Conservation (phyloP, 2,797 vertebrate species). For the Capromys pilorides region DNA sequence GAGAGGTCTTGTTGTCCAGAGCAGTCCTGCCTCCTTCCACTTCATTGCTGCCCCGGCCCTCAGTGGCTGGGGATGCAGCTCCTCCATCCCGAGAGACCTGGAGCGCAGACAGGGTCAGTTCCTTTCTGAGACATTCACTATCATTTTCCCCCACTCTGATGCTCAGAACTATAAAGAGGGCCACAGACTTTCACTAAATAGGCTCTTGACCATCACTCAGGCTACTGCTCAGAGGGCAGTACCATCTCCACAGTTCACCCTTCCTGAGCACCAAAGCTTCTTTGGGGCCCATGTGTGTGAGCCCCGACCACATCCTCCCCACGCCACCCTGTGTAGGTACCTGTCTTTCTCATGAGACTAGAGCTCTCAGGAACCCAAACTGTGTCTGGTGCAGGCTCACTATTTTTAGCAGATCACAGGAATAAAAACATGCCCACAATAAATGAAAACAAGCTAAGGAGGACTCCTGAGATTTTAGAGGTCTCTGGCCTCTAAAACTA, state of each 20-base stretch:
- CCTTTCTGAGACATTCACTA: background rate
- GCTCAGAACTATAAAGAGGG: background rate
- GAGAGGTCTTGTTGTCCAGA: constrained; percentile 97
- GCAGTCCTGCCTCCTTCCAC: constrained; percentile 95
- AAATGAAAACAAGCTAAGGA: background rate
- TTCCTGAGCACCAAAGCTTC: background rate
- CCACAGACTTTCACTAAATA: background rate
- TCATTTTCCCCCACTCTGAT: background rate
- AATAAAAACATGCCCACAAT: background rate
- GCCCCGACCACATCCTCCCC: fast-evolving
- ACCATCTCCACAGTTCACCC: background rate
- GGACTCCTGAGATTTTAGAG: background rate
- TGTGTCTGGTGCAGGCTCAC: background rate
- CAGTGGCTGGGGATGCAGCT: constrained; percentile 89
- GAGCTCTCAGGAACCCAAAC: background rate
- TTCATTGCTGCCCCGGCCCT: constrained; percentile 91
- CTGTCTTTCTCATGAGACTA: background rate
- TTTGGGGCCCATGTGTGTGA: background rate
- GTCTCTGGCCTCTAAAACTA: background rate
- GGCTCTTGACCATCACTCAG: background rate
- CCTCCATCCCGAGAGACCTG: constrained; percentile 93
- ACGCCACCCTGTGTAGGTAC: fast-evolving
- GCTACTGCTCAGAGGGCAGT: background rate
- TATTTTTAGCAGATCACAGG: background rate
- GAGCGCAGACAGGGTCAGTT: background rate